Evolutionary conservation across 2,113 vertebrate genomes (phyloP), one percentile per base, ranked within the genome.

Genomic region (Neolamprologus toae): DNA sequence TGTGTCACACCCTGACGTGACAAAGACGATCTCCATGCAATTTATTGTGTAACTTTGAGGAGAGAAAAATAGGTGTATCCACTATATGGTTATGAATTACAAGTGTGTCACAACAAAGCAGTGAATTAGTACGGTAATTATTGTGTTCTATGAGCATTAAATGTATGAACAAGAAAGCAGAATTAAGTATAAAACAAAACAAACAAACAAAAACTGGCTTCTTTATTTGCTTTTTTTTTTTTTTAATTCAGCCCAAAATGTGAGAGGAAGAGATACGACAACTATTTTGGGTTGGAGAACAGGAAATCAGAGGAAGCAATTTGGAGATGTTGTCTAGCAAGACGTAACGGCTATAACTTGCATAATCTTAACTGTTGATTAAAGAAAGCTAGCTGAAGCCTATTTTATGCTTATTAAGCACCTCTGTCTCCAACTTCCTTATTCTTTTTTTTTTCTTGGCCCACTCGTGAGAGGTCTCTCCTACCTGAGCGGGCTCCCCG

Each of bases 401-500:
- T 4, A 3, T 49, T 78, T 49, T 31, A 2, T 47, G 42, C 26
- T n/a, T 51, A 49, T 76, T 78, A 28, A n/a, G 23, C 17, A 4
- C 2, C 9, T 51, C 23, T 31, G 6, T 76, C 71, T 28, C 71
- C 9, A 28, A 28, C 14, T 47, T 68, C 33, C 63, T 51, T 31
- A 3, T 51, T 51, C 16, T 45, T 40, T n/a, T 31, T n/a, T 31
- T 81, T 26, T 40, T 59, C 7, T 55, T 54, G 71, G 42, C 42
- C 42, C 42, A 76, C 31, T 55, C 28, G n/a, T 53, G 33, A 19
- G 31, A 16, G 19, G 26, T 73, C 21, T 12, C 3, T 53, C 93
- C 33, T 93, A 96, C 96, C 96, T 95, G 96, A 94, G 42, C 83
- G 90, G 19, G 93, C 92, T 33, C 92, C 92, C 12, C 91, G 66